Conservation (phyloP, 1,140 invertebrate species). For the Carcinoscorpius rotundicauda region DNA sequence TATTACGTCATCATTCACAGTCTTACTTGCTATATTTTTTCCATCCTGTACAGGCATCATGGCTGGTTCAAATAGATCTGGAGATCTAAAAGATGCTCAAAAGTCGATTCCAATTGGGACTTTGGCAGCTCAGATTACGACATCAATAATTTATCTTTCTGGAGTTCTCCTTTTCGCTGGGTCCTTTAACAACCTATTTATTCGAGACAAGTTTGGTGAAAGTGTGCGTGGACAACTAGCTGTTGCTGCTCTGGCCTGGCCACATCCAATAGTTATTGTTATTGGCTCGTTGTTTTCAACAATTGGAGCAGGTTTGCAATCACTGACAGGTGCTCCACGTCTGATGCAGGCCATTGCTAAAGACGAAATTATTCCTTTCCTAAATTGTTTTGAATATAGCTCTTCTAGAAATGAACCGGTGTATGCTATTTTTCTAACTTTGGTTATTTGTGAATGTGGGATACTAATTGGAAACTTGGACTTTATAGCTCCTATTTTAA, state of each 20-base stretch:
- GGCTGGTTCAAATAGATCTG: conserved; percentile 99
- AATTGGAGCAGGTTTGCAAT: conserved; percentile 95
- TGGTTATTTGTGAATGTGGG: conserved; percentile 85
- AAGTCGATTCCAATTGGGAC: conserved; percentile 97
- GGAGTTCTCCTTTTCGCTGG: conserved; percentile 86
- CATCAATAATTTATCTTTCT: conserved; percentile 80
- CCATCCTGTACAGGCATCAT: conserved; percentile 95
- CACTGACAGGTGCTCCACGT: conserved; percentile 51
- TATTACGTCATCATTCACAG: conserved; percentile 90
- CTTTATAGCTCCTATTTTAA: conserved; percentile 35
- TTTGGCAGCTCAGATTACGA: conserved; percentile 91
- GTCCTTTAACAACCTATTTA: conserved; percentile 83
- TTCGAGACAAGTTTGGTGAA: conserved; percentile 94
- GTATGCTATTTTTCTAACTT: conserved; percentile 80
- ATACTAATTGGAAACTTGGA: conserved; percentile 60
- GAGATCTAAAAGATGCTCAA: conserved; percentile 94
- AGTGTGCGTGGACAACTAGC: conserved; percentile 86
- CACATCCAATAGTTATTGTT: conserved; percentile 93
- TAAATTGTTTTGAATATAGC: conserved; percentile 77
- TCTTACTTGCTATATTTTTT: conserved; percentile 98
- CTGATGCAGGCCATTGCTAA: conserved; percentile 86
- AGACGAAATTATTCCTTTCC: conserved; percentile 93
- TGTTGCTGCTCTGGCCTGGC: conserved; percentile 79
- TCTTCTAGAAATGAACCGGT: conserved; percentile 91
- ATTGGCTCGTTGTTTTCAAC: conserved; percentile 98